These are phyloP conservation scores for Alloplasta piceator DNA, from an alignment of 2,888 invertebrate species.

Conservation along the genomic window DNA sequence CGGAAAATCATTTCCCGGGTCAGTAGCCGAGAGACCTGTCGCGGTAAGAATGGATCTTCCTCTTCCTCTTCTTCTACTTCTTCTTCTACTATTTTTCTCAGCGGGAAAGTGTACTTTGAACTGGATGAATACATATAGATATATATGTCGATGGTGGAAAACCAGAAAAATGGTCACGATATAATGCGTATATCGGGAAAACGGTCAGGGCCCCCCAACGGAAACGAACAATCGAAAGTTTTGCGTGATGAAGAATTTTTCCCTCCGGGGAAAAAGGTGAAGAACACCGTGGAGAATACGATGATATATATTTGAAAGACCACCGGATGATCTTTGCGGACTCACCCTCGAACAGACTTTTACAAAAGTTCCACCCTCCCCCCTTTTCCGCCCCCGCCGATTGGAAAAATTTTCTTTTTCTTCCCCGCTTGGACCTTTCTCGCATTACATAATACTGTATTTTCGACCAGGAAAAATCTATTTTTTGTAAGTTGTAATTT, in stretches of 20 bases:
- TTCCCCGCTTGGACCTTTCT: too few relatives aligned
- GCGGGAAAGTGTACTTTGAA: constrained; percentile 33
- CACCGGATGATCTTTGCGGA: constrained; percentile 50
- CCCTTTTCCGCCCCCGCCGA: not conserved
- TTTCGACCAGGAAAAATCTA: too few relatives aligned
- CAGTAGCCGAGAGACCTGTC: constrained; percentile 47
- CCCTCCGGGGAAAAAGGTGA: not conserved
- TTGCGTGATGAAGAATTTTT: constrained; percentile 25
- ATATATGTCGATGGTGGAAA: constrained; percentile 14
- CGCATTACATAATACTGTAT: too few relatives aligned
- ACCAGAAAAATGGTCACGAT: constrained; percentile 57
- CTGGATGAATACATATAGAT: constrained; percentile 7
- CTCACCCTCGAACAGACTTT: constrained; percentile 8
- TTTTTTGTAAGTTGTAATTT: not conserved
- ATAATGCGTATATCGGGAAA: constrained; percentile 51
- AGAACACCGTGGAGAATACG: constrained; percentile 9
- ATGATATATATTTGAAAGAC: constrained; percentile 17
- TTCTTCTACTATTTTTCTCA: constrained; percentile 22
- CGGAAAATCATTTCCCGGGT: constrained; percentile 68
- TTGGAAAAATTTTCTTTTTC: too few relatives aligned
- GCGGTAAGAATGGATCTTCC: constrained; percentile 28
- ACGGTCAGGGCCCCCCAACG: constrained; percentile 44
- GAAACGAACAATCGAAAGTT: constrained; percentile 47
- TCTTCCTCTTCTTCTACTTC: not conserved
- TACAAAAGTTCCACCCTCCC: not conserved